Base-by-base conservation (phyloP, 2,888 invertebrate species). In the Gastracanthus pulcherrimus region DNA sequence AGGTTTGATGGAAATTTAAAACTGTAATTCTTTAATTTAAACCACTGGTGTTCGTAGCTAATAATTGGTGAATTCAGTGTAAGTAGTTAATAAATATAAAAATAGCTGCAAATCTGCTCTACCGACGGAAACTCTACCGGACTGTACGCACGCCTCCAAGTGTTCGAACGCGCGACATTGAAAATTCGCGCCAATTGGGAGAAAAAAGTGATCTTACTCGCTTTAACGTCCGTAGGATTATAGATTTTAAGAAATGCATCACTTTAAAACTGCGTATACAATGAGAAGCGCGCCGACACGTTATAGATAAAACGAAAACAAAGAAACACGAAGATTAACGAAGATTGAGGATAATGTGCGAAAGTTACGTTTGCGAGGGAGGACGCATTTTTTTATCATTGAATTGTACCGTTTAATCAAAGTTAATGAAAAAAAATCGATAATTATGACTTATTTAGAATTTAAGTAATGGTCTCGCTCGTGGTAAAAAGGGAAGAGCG, bases 211-310 rank as follows among this genome's bases (percentile, higher is more conserved):
- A 89, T 89, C 88, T 89, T 87, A 89, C 87, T 87, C 87, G 87
- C 88, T 90, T 89, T 88, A 88, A 88, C 87, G 89, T 89, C 87
- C 87, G 86, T 87, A 89, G 87, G 84, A 66, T 88, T 86, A 86
- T 85, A 85, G 85, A 87, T 84, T 86, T 85, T 80, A 82, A 84
- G 84, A 83, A 84, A 82, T 81, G 81, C 85, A 87, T 88, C 85
- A 87, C 88, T 89, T 90, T 87, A 41, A 64, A 64, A 31, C 26
- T 66, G 58, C 86, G 85, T 86, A 82, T 69, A 84, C 85, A 87
- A 85, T 83, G 58, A 67, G 51, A 36, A 71, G 62, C 58, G 58
- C 38, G 70, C 62, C 70, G 41, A 58, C 38, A 67, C 45, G 45
- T 45, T 72, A 45, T 23, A 23, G n/a, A 23, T 29, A 51, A 34